A percentile compares a stretch with the other conserved stretches of the same genome.
Evolutionary conservation across 2,797 vertebrate species (phyloP).

Genomic region (Cichlasoma orientale): DNA sequence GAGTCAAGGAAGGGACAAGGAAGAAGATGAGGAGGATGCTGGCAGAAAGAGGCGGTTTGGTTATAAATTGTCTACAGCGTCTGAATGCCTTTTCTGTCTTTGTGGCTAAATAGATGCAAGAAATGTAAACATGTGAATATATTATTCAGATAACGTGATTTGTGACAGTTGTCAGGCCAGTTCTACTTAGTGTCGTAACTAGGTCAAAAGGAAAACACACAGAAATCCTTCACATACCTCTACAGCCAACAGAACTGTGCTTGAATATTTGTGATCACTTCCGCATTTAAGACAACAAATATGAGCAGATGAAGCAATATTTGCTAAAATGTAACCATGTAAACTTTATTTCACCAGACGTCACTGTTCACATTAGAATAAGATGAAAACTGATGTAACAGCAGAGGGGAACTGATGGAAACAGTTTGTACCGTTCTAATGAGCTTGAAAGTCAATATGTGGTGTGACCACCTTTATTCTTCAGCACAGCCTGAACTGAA

Average conservation of each 20-base stretch:
- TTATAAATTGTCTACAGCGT: constrained; percentile 6
- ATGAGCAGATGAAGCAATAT: not conserved
- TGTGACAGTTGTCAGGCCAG: not conserved
- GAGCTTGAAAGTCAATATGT: not conserved
- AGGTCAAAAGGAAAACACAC: not conserved
- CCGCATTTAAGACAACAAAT: not conserved
- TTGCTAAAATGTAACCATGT: not conserved
- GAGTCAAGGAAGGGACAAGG: not conserved
- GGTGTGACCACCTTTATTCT: not conserved
- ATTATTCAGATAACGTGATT: not conserved
- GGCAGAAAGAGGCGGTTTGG: not conserved
- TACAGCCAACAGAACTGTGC: not conserved
- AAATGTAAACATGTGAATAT: not conserved
- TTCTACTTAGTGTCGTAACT: not conserved
- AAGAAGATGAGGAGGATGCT: not conserved
- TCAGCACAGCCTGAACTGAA: not conserved
- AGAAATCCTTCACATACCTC: not conserved
- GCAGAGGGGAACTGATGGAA: not conserved
- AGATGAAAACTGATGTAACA: not conserved
- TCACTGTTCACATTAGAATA: not conserved
- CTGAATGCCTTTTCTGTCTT: not conserved
- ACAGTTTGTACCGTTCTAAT: not conserved
- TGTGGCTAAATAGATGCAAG: constrained; percentile 8
- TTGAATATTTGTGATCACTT: not conserved
- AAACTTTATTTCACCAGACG: not conserved